Evolutionary conservation across 2,888 invertebrate genomes (phyloP), one percentile per base, ranked within the genome.

Genomic region (Nomada lathburiana): DNA sequence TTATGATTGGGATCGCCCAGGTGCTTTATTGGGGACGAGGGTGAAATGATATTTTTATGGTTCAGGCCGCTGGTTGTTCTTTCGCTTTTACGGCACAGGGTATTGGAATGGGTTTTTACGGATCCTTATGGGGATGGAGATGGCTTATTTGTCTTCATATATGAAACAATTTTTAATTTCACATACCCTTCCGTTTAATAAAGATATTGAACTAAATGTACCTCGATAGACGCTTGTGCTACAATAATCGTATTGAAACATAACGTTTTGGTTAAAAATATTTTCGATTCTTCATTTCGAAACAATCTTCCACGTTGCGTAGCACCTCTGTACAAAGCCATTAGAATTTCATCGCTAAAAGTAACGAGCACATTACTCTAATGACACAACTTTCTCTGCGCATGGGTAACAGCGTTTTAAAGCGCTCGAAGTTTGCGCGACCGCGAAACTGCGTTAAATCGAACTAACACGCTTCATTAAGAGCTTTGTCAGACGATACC

Each of bases 391-490:
- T 78, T 78, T 78, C 78, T 55, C 68, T 11, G 16, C n/a, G 13
- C 13, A 2, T 9, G 42, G 44, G 16, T 55, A 1, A 16, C 16
- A 42, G 36, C 59, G 65, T 65, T 67, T 53, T 20, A 29, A 60
- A 47, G 29, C 52, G 5, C 13, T 16, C 18, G 23, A 52, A 29
- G 18, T 59, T 77, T 47, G 20, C 52, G 62, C n/a, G 18, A 42
- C 5, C 57, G 70, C 77, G 78, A 78, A 78, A 78, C 77, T 78
- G 78, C 77, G 50, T 76, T 63, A 42, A 78, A 68, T 76, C 47
- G 63, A 50, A 50, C 36, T 23, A 18, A n/a, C 67, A 63, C 78
- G 75, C 29, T 76, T 53, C 76, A 67, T 77, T 36, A 47, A 11
- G 20, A 47, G 18, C 52, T 50, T 18, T 26, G 64, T 1, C 1